Evolutionary conservation across 2,888 invertebrate species (phyloP), one percentile per base, ranked within the genome.

Genomic region (Sturmia bella): DNA sequence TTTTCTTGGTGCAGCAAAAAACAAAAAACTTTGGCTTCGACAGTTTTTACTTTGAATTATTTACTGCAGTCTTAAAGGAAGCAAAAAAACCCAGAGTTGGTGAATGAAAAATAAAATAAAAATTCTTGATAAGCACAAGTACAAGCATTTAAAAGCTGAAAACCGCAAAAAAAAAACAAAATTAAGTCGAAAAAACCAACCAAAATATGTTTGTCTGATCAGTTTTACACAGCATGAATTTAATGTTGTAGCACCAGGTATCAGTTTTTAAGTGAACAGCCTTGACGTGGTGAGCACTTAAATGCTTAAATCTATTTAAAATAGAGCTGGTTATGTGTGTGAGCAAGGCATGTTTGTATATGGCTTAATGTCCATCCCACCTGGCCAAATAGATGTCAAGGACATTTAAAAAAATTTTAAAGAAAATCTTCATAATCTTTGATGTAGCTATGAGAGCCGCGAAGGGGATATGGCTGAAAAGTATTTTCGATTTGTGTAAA

Each of bases 271-370:
- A 69, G 12, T 19, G 1, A 64, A 74, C 81, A 82, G 74, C 81
- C 81, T 82, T 82, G 77, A 77, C 43, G 77, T 74, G 73, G 69
- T 77, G 78, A 61, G 45, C 39, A 63, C 56, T 57, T 56, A 73
- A 52, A 15, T 56, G 17, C n/a, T 61, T 68, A 48, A 54, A 72
- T 69, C 24, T 45, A 64, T 13, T 37, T 24, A 45, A 39, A 11
- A 17, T 32, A 56, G 13, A 37, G 17, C 24, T 19, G 19, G 15
- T 15, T 13, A 12, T 19, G 19, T 52, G 12, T 21, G 11, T 17
- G 32, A 21, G 12, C 37, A 12, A n/a, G 32, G 32, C n/a, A 56
- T 63, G 52, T 57, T n/a, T 37, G 13, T 41, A 12, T 39, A 24
- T 50, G n/a, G 5, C 32, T 9, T 9, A 7, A 9, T 9, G 32